phyloP scores from a whole-genome alignment of 2,888 invertebrate genomes.

The Antitype chi region DNA sequence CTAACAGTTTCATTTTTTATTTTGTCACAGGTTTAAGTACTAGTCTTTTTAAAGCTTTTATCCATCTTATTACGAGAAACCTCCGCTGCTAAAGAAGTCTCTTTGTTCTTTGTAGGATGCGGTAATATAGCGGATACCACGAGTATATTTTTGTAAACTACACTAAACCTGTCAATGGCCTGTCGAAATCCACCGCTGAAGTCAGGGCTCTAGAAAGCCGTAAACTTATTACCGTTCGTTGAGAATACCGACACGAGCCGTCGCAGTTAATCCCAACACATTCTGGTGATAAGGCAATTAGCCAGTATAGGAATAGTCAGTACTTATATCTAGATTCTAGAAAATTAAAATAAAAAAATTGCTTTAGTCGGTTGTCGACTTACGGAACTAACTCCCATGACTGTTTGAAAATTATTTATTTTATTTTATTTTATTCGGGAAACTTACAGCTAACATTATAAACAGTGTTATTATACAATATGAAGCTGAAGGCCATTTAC shows the following conservation, averaged over 20 bases:
- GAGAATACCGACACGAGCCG: background rate
- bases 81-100: background rate
- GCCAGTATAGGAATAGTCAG: background rate
- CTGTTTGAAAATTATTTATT: too few relatives aligned
- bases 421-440: too few relatives aligned
- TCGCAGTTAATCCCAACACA: background rate
- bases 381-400: too few relatives aligned
- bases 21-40: background rate
- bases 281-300: background rate
- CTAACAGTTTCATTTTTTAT: background rate
- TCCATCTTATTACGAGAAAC: background rate
- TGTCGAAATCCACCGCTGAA: background rate
- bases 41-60: background rate
- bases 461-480: too few relatives aligned
- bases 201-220: background rate
- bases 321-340: too few relatives aligned
- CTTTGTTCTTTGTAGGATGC: background rate
- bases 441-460: too few relatives aligned
- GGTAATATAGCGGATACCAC: background rate
- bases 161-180: background rate
- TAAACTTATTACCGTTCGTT: background rate
- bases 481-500: too few relatives aligned
- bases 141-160: background rate
- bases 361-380: too few relatives aligned
- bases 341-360: too few relatives aligned